Conservation (phyloP, 2,888 invertebrate species). For the Laspeyria flexula region DNA sequence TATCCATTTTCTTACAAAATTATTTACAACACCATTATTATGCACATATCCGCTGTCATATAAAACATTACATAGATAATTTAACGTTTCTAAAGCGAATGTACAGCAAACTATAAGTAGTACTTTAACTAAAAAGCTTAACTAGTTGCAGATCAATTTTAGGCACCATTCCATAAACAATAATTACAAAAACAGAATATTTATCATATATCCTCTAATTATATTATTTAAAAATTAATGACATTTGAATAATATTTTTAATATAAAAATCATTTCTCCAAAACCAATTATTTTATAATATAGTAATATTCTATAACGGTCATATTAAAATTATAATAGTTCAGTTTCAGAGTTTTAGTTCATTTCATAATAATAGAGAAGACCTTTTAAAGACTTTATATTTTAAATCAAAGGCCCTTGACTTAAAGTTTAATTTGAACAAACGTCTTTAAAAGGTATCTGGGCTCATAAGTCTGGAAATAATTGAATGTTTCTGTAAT, state of each 20-base stretch:
- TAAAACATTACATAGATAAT: slow-evolving; percentile 81
- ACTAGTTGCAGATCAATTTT: slow-evolving; percentile 74
- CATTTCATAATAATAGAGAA: too few relatives aligned
- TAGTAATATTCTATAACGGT: slow-evolving; percentile 18
- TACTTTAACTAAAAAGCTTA: slow-evolving; percentile 57
- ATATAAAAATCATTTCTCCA: slow-evolving; percentile 18
- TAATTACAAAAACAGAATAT: slow-evolving; percentile 43
- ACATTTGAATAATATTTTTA: slow-evolving; percentile 21
- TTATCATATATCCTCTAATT: slow-evolving; percentile 25
- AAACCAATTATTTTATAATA: slow-evolving; percentile 18
- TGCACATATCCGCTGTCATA: slow-evolving; percentile 82
- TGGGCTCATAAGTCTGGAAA: too few relatives aligned
- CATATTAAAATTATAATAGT: slow-evolving; percentile 12
- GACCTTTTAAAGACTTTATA: background rate
- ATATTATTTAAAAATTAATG: slow-evolving; percentile 9
- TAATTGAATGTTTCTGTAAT: background rate
- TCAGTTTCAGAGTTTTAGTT: too few relatives aligned
- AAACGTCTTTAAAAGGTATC: too few relatives aligned
- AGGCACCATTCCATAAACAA: slow-evolving; percentile 72
- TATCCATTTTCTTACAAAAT: slow-evolving; percentile 82
- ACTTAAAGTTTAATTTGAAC: slow-evolving; percentile 1
- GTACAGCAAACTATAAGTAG: slow-evolving; percentile 65
- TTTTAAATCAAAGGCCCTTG: background rate
- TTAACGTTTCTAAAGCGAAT: slow-evolving; percentile 75
- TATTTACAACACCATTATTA: slow-evolving; percentile 83